Evolutionary conservation across 2,888 invertebrate species (phyloP).

Genomic region (Rosalia funebris): DNA sequence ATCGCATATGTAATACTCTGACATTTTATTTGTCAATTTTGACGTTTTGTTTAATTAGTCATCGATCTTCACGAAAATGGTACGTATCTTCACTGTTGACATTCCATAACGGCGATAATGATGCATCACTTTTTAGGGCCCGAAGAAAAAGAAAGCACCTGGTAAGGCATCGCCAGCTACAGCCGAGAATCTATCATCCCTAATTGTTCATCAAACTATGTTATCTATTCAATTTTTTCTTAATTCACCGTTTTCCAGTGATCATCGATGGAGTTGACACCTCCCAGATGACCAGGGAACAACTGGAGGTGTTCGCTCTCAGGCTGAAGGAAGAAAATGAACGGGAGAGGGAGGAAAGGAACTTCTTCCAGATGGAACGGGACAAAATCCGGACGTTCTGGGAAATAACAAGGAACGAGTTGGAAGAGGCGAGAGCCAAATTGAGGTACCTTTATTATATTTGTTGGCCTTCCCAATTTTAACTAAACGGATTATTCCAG

Average conservation of each 20-base stretch:
- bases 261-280: conserved; percentile 92
- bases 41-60: background rate
- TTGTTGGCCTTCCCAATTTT: background rate
- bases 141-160: conserved; percentile 14
- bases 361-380: conserved; percentile 94
- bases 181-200: too few relatives aligned
- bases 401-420: conserved; percentile 92
- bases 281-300: conserved; percentile 90
- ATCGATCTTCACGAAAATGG: conserved; percentile 1
- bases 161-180: conserved; percentile 2
- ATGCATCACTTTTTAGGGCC: conserved; percentile 8
- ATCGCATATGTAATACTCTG: background rate
- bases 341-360: conserved; percentile 92
- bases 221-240: too few relatives aligned
- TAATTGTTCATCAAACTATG: too few relatives aligned
- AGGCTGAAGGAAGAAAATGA: conserved; percentile 91
- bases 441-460: too few relatives aligned
- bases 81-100: conserved; percentile 4
- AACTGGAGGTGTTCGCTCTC: conserved; percentile 88
- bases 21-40: background rate
- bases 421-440: conserved; percentile 84
- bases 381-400: conserved; percentile 95
- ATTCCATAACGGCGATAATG: too few relatives aligned
- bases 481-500: conserved; percentile 52
- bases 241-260: background rate